Evolutionary conservation across 1,140 invertebrate species (phyloP), one percentile per base, ranked within the genome.

Genomic region (Epicauta chinensis): DNA sequence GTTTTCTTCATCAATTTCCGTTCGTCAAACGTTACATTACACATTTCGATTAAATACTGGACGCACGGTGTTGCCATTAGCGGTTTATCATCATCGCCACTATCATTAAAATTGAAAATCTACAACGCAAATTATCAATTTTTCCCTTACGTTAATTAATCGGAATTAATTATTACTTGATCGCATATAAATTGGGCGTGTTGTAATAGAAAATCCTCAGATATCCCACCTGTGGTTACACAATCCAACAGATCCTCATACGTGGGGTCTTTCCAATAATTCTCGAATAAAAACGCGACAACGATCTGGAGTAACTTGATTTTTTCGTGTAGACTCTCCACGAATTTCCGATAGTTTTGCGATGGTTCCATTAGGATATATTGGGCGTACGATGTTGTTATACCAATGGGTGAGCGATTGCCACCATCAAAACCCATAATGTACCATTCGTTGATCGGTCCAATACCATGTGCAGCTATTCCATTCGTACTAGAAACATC

Each of bases 111-210:
- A 60, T 82, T 87, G 14, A 81, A 71, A 16, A 93, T 57, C 60
- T 68, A 47, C 23, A 23, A 46, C n/a, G n/a, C n/a, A n/a, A 52
- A 34, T n/a, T n/a, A n/a, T 23, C 23, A 7, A 37, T 10, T 49
- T n/a, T n/a, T n/a, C n/a, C 14, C 13, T 42, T 23, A 42, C 16
- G n/a, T 16, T 40, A 3, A 2, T 44, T 30, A 2, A n/a, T 30
- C 6, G 17, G 1, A 17, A 29, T 38, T 34, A 15, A 23, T 23
- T 23, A 7, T 23, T 53, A 67, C 84, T 75, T 91, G 89, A 73
- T 91, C 86, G 60, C 88, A 86, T 50, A 93, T 77, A 75, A 92
- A 93, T 69, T 91, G 84, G 2, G 87, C 82, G 71, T 92, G 85
- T 55, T 81, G 78, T 17, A 93, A 74, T 5, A 94, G 71, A 48